These are phyloP conservation scores for Stenoptilia bipunctidactyla DNA, from an alignment of 2,888 invertebrate species.

Conservation along the genomic window DNA sequence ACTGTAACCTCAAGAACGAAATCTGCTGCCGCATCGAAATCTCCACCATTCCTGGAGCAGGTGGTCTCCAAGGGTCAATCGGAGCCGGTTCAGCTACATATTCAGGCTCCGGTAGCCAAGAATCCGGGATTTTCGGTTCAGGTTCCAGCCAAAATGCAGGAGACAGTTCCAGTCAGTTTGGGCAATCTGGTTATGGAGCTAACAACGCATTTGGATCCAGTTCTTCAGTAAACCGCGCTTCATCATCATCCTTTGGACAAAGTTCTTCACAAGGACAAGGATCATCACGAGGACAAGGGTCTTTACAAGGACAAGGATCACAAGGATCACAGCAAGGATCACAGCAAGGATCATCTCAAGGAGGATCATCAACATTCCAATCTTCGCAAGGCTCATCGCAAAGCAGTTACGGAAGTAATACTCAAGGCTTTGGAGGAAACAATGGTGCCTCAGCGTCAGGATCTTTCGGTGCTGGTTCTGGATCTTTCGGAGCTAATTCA, in stretches of 20 bases:
- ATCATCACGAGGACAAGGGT: not conserved
- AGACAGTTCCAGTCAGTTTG: not conserved
- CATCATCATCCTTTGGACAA: constrained; percentile 12
- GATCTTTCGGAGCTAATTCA: constrained; percentile 12
- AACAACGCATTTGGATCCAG: constrained; percentile 10
- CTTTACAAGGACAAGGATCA: no score
- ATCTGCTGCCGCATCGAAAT: constrained; percentile 60
- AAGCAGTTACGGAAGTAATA: no score
- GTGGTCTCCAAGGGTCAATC: constrained; percentile 30
- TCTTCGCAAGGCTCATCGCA: no score
- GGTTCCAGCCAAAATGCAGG: constrained; percentile 17
- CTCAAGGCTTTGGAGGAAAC: not conserved
- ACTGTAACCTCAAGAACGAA: constrained; percentile 55
- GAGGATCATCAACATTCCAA: no score
- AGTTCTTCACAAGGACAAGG: constrained; percentile 1
- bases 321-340: no score
- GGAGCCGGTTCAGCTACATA: constrained; percentile 38
- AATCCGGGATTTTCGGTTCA: constrained; percentile 26
- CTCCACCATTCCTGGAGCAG: constrained; percentile 28
- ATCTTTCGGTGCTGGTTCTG: constrained; percentile 9
- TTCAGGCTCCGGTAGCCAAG: constrained; percentile 27
- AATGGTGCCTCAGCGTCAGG: constrained; percentile 8
- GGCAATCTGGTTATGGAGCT: constrained; percentile 8
- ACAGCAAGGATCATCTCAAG: no score
- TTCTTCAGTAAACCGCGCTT: constrained; percentile 7